Evolutionary conservation across 2,888 invertebrate species (phyloP).

Genomic region (Alcis repandata): DNA sequence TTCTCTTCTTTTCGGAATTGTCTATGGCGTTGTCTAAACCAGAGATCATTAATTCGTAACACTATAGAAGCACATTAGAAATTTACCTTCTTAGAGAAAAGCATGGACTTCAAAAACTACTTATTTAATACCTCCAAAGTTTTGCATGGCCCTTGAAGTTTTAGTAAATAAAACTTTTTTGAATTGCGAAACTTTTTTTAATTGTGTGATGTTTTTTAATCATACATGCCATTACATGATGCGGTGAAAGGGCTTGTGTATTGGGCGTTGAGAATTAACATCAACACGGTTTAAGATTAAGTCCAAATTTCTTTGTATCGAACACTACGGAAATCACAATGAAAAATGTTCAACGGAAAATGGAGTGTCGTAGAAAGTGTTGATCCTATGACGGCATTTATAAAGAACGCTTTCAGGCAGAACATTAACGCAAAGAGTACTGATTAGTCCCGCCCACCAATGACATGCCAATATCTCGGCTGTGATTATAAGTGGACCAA

Average conservation of each 20-base stretch:
- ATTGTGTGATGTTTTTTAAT: conserved; percentile 46
- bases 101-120: conserved; percentile 41
- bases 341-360: not conserved
- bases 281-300: conserved; percentile 36
- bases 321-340: not conserved
- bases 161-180: conserved; percentile 28
- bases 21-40: conserved; percentile 36
- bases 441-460: not conserved
- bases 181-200: too few relatives aligned
- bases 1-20: not conserved
- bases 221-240: conserved; percentile 59
- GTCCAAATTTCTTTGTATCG: conserved; percentile 1
- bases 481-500: not conserved
- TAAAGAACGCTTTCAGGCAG: not conserved
- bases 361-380: not conserved
- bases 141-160: conserved; percentile 49
- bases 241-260: conserved; percentile 70
- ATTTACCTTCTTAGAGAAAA: conserved; percentile 40
- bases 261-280: conserved; percentile 49
- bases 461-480: conserved; percentile 26
- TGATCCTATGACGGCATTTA: not conserved
- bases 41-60: conserved; percentile 28
- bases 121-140: conserved; percentile 42
- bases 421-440: not conserved
- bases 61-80: conserved; percentile 37